These are phyloP conservation scores for Heliocidaris tuberculata DNA, from an alignment of 35 echinoderm and acorn worm genomes.

Conservation along the genomic window DNA sequence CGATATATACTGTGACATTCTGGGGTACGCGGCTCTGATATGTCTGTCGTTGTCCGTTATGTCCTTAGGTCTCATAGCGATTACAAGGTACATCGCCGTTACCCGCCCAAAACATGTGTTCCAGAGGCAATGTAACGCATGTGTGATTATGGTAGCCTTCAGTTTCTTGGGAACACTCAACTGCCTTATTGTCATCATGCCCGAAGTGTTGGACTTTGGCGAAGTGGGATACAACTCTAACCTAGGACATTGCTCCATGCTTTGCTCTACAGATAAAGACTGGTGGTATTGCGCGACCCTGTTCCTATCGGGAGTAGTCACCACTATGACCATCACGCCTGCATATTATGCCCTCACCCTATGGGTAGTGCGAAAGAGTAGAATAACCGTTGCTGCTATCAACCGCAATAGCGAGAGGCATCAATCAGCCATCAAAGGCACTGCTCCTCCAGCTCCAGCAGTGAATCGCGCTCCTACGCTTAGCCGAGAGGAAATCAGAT, in stretches of 20 bases:
- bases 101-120: slow-evolving; percentile 66
- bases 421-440: not conserved
- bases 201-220: slow-evolving; percentile 54
- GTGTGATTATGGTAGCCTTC: slow-evolving; percentile 10
- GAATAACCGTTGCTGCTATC: slow-evolving; percentile 47
- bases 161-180: not conserved
- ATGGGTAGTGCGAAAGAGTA: slow-evolving; percentile 61
- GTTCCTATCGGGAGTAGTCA: slow-evolving; percentile 66
- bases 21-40: slow-evolving; percentile 74
- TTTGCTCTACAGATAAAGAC: slow-evolving; percentile 40
- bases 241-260: slow-evolving; percentile 73
- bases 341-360: slow-evolving; percentile 76
- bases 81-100: slow-evolving; percentile 72
- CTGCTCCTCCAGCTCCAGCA: not conserved
- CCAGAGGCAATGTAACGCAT: slow-evolving; percentile 55
- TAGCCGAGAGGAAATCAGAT: slow-evolving; percentile 67
- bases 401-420: slow-evolving; percentile 5
- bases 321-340: slow-evolving; percentile 57
- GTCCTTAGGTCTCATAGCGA: slow-evolving; percentile 64
- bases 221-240: slow-evolving; percentile 68
- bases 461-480: slow-evolving; percentile 20
- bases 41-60: slow-evolving; percentile 70
- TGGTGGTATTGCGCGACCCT: slow-evolving; percentile 72
- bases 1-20: slow-evolving; percentile 43
- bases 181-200: slow-evolving; percentile 56